Evolutionary conservation across 2,797 vertebrate genomes (phyloP).

Genomic region (Hypotaenidia philippensis): DNA sequence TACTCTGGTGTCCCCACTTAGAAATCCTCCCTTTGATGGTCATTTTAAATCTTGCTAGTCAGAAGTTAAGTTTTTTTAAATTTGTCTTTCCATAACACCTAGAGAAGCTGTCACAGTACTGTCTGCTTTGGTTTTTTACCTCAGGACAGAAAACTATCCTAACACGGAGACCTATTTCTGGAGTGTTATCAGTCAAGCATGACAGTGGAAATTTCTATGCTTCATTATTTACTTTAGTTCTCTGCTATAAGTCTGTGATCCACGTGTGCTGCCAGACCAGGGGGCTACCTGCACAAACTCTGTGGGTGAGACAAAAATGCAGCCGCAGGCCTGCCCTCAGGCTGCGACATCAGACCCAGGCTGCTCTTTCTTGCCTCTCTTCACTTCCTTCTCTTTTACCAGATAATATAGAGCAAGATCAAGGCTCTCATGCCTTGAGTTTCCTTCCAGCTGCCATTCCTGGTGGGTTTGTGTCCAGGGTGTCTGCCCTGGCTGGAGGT

Average conservation of each 20-base stretch:
- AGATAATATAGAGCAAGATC: background rate
- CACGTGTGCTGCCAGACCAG: background rate
- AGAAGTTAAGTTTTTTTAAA: background rate
- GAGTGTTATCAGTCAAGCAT: background rate
- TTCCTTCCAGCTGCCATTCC: constrained; percentile 5
- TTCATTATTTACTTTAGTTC: background rate
- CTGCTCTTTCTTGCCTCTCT: background rate
- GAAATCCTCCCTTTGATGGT: background rate
- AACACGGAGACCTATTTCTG: background rate
- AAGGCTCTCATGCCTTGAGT: background rate
- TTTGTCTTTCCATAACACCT: background rate
- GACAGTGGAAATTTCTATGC: background rate
- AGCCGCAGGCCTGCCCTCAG: background rate
- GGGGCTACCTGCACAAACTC: background rate
- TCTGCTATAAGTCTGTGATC: background rate
- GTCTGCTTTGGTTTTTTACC: background rate
- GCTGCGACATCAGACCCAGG: background rate
- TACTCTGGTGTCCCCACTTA: background rate
- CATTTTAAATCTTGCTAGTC: background rate
- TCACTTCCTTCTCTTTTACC: background rate
- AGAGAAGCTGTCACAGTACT: background rate
- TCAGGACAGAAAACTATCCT: background rate
- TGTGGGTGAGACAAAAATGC: background rate
- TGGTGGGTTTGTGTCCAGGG: background rate
- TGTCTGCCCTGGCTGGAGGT: constrained; percentile 27